Conservation (phyloP, 2,113 vertebrate species). For the Strix uralensis region DNA sequence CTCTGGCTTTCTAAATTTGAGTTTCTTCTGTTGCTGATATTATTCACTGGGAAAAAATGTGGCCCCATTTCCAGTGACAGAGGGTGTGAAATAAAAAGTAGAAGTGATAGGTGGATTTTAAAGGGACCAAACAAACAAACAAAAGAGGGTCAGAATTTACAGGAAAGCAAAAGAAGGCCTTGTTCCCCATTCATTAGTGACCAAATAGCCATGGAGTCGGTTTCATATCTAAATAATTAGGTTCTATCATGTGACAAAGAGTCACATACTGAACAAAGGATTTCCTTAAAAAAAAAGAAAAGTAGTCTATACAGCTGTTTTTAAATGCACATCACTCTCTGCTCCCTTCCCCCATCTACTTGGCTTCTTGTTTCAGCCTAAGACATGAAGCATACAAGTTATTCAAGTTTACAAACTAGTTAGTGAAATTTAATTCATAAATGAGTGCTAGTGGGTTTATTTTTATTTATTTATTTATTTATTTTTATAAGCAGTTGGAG, state of each 20-base stretch:
- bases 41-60: constrained; percentile 29
- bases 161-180: background rate
- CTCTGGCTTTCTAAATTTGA: constrained; percentile 19
- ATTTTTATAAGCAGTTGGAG: background rate
- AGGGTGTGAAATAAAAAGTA: constrained; percentile 24
- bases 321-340: background rate
- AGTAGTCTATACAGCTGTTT: background rate
- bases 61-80: background rate
- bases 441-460: background rate
- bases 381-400: background rate
- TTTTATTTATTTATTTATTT: too few species aligned
- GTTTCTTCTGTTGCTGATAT: constrained; percentile 34
- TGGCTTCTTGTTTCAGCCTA: background rate
- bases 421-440: constrained; percentile 27
- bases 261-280: background rate
- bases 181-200: background rate
- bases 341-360: background rate
- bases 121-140: background rate
- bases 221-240: background rate
- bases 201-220: background rate
- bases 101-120: background rate
- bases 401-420: constrained; percentile 34
- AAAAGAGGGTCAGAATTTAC: background rate
- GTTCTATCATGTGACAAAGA: background rate
- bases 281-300: background rate